These are phyloP conservation scores for Trogon surrucura DNA, from an alignment of 2,113 vertebrate species.

Conservation along the genomic window DNA sequence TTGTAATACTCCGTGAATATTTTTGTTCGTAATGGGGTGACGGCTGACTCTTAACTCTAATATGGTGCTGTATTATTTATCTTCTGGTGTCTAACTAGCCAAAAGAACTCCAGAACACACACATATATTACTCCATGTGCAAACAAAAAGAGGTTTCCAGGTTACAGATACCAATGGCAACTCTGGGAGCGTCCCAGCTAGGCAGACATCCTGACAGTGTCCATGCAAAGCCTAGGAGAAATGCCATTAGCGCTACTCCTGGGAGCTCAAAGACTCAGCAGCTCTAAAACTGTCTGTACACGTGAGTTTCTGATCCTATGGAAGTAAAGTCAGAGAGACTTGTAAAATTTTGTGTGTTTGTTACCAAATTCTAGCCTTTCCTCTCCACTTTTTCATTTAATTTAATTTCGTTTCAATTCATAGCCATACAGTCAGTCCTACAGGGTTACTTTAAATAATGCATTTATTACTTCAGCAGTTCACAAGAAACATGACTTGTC, in stretches of 20 bases:
- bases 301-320: neutral
- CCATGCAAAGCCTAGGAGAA: neutral
- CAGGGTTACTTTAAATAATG: neutral
- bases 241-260: neutral
- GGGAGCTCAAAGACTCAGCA: neutral
- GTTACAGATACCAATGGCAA: neutral
- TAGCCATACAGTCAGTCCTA: neutral
- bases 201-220: neutral
- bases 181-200: neutral
- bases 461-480: slow-evolving; percentile 25
- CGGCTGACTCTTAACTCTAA: neutral
- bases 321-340: neutral
- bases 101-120: neutral
- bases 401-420: neutral
- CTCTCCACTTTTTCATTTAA: neutral
- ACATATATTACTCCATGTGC: neutral
- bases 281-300: neutral
- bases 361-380: neutral
- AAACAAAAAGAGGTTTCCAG: neutral
- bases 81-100: neutral
- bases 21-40: neutral
- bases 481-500: neutral
- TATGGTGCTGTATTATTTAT: neutral
- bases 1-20: neutral
- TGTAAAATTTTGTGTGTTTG: neutral